Percentiles rank a stretch among this genome's conserved stretches.
Evolutionary conservation across 1,140 invertebrate species (phyloP).

Genomic region (Nixonia krombeini): DNA sequence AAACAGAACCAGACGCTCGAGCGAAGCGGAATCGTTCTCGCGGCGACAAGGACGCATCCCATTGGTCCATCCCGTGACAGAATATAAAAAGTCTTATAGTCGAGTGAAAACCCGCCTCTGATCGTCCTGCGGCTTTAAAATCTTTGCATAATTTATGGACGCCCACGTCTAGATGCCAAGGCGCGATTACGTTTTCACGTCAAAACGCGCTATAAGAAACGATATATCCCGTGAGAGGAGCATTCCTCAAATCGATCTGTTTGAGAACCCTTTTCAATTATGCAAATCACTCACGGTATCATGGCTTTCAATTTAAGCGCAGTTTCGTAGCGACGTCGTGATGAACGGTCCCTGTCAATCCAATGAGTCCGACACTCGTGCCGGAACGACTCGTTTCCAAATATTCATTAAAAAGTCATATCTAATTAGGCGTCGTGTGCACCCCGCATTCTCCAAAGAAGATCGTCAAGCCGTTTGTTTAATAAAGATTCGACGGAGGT

Average conservation of each 20-base stretch:
- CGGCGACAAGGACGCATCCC: too few relatives aligned
- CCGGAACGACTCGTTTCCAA: too few relatives aligned
- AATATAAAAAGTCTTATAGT: conserved; percentile 31
- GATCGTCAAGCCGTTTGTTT: too few relatives aligned
- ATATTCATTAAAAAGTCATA: neutral
- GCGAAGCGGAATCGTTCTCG: too few relatives aligned
- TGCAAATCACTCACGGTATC: neutral
- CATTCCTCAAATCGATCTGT: conserved; percentile 9
- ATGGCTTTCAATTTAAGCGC: conserved; percentile 8
- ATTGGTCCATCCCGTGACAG: conserved; percentile 22
- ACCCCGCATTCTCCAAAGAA: neutral
- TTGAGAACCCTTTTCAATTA: conserved; percentile 13
- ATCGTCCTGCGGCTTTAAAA: conserved; percentile 26
- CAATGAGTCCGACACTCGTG: neutral
- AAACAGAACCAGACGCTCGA: too few relatives aligned
- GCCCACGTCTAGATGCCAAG: conserved; percentile 34
- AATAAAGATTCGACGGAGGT: neutral
- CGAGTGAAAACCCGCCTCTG: conserved; percentile 10
- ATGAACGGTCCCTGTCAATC: too few relatives aligned
- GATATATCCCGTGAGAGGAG: conserved; percentile 6
- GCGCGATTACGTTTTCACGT: conserved; percentile 33
- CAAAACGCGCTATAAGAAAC: conserved; percentile 31
- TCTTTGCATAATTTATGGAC: conserved; percentile 49
- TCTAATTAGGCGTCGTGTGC: conserved; percentile 1
- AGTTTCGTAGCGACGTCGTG: conserved; percentile 5